Conservation (phyloP, 2,113 vertebrate species). For the Neodontobutis hainanensis region DNA sequence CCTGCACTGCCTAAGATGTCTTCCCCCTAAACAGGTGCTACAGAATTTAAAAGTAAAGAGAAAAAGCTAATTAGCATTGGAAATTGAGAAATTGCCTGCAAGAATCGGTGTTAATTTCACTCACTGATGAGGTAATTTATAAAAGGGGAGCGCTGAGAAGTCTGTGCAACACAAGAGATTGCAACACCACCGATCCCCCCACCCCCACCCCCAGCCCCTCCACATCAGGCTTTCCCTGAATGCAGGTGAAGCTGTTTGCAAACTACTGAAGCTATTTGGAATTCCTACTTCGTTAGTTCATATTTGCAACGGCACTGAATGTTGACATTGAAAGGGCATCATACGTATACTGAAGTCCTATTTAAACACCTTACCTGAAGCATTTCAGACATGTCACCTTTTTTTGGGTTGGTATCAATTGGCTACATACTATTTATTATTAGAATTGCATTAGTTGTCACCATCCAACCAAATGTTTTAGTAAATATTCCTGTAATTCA, state of each 20-base stretch:
- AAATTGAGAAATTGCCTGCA: conserved; percentile 99
- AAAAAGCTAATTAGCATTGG: conserved; percentile 99
- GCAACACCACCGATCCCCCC: conserved; percentile 82
- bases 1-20: conserved; percentile 98
- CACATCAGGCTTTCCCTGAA: conserved; percentile 82
- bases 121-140: conserved; percentile 99
- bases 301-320: conserved; percentile 22
- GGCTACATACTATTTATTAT: too few relatives aligned
- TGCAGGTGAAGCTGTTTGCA: conserved; percentile 98
- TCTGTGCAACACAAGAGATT: conserved; percentile 89
- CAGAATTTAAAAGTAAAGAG: conserved; percentile 99
- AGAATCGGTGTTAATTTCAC: conserved; percentile 99
- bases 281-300: conserved; percentile 37
- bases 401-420: too few relatives aligned
- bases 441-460: too few relatives aligned
- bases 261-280: conserved; percentile 91
- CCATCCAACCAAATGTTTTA: too few relatives aligned
- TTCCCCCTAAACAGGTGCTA: conserved; percentile 99
- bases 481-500: not conserved
- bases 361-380: too few relatives aligned
- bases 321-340: conserved; percentile 23
- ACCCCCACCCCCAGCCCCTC: conserved; percentile 44
- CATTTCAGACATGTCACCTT: too few relatives aligned
- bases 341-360: not conserved
- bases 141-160: conserved; percentile 89